Base-by-base conservation (phyloP, 2,888 invertebrate species). In the Leptogaster cylindrica region DNA sequence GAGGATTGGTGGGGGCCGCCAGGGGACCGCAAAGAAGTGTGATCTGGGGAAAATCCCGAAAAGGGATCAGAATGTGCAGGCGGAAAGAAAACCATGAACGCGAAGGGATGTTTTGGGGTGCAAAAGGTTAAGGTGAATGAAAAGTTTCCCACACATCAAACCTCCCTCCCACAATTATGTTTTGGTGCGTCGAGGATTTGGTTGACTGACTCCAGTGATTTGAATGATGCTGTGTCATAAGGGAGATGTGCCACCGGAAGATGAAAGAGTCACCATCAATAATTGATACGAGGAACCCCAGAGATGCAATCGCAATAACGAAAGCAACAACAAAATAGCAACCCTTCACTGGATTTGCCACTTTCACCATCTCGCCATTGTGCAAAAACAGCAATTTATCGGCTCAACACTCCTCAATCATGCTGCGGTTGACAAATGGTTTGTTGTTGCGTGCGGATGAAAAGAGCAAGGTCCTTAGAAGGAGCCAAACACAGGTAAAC, bases 341-440 rank as follows among this genome's bases (percentile, higher is more conserved):
- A 39, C 39, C n/a, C 3, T 7, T 10, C 36, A 36, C 4, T 14
- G 1, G 7, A 10, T 12, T 2, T 10, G 4, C 3, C 10, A 23
- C 33, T 36, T 55, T 55, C 23, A 55, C 44, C 14, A 16, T 36
- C 44, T 18, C 5, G 1, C 16, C n/a, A 48, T 44, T 16, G 27
- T 27, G 27, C 44, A 6, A 61, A 27, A 44, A 7, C 7, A 39
- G 28, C 61, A 36, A 61, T 41, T 61, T 28, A 14, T 44, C 25
- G 61, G 25, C 28, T 44, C 61, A 27, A 61, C 61, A 41, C 61
- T 23, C 20, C 28, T 14, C 61, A 44, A 61, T 61, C 31, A 20
- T 16, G 16, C 36, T 61, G 61, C 27, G 61, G 61, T 61, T 61
- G 61, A 61, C 61, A 61, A 61, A 55, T 55, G 36, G 20, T 36